Conservation (phyloP, 2,888 invertebrate species). For the Schrankia costaestrigalis region DNA sequence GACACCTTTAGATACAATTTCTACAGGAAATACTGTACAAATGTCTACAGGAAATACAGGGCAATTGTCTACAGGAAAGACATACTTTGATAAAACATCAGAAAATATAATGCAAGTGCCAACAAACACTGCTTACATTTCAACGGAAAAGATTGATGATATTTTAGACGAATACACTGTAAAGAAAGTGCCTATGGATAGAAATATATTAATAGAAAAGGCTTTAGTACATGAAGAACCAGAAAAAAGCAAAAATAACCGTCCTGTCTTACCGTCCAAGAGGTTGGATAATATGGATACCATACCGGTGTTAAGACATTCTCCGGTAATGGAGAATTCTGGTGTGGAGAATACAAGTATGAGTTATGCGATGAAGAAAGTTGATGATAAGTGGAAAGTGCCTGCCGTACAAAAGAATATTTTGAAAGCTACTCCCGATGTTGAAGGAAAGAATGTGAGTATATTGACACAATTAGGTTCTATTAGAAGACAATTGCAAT, state of each 20-base stretch:
- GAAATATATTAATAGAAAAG: constrained; percentile 36
- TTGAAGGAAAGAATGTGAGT: constrained; percentile 73
- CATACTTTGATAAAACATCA: no score
- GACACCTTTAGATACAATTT: neutral
- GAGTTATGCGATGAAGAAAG: constrained; percentile 64
- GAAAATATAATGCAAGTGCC: no score
- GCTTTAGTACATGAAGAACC: constrained; percentile 38
- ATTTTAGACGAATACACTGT: neutral
- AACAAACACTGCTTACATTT: no score
- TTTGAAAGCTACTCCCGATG: constrained; percentile 65
- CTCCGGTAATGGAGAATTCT: constrained; percentile 38
- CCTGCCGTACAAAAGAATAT: constrained; percentile 84
- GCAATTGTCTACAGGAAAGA: no score
- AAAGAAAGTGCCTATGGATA: constrained; percentile 10
- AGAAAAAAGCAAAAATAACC: constrained; percentile 6
- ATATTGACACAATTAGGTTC: constrained; percentile 85
- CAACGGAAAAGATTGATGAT: neutral
- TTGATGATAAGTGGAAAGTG: constrained; percentile 77
- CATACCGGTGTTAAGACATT: constrained; percentile 83
- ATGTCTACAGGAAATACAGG: no score
- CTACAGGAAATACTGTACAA: no score
- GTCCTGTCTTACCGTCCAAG: constrained; percentile 17
- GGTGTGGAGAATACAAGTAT: constrained; percentile 30
- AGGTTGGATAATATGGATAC: constrained; percentile 15
- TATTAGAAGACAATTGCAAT: constrained; percentile 83